Evolutionary conservation across 2,797 vertebrate species (phyloP), one percentile per base, ranked within the genome.

Genomic region (Silurus aristotelis): DNA sequence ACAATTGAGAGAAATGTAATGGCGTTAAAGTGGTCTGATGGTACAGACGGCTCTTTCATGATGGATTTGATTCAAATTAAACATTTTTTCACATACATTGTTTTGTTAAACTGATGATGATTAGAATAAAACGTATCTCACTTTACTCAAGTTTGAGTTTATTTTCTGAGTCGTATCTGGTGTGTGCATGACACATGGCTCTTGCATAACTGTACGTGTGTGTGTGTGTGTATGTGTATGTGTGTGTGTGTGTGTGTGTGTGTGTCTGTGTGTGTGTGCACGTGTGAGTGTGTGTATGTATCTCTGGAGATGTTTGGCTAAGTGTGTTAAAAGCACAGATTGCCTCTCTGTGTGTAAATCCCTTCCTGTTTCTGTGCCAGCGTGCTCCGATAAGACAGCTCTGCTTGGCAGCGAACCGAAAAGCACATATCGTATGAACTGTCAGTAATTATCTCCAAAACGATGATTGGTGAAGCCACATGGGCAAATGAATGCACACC

Each of bases 361-460:
- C 61, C 55, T 72, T 72, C 55, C 66, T 70, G 43, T 87, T 76
- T 79, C 67, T 60, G 78, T 85, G 72, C 80, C 81, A 25, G 75
- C 43, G 27, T 43, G 48, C 75, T 72, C 58, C 58, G 87, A 87
- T 88, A 87, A 85, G 86, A 80, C 85, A 80, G 68, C 83, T 82
- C 70, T 79, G 86, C 75, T 85, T 88, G 80, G 81, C 71, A 66
- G 84, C 68, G 67, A 82, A 83, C 77, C 84, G 84, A 86, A 60
- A 86, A 72, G 73, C 83, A 83, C 83, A 89, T 87, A 87, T 91
- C 79, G 60, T 88, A 89, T 89, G 85, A 91, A 89, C 85, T 76
- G 82, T 83, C 86, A 80, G 68, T 88, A 90, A 91, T 90, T 87
- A 90, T 89, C 87, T 88, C 85, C 73, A 85, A 88, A 72, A 83